These are phyloP conservation scores for Drosophila gaucha DNA, from an alignment of 2,888 invertebrate genomes.

Conservation along the genomic window DNA sequence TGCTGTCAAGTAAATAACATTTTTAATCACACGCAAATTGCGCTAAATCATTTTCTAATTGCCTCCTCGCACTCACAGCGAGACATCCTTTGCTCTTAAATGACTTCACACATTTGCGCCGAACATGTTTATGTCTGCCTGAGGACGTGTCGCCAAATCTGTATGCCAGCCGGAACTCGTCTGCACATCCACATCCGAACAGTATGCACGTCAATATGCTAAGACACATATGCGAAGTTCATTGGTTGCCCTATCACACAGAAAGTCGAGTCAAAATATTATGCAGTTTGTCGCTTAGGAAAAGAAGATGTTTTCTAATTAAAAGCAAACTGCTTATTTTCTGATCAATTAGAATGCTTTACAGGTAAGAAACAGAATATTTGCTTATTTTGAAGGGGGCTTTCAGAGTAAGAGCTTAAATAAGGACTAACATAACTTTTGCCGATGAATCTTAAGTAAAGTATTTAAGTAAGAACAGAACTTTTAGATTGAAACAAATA, in stretches of 20 bases:
- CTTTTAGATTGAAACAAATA: too few relatives aligned
- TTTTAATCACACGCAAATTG: slow-evolving; percentile 69
- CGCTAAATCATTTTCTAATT: slow-evolving; percentile 74
- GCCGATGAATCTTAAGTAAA: too few relatives aligned
- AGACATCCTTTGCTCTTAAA: slow-evolving; percentile 38
- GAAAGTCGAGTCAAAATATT: not conserved
- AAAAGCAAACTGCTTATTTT: too few relatives aligned
- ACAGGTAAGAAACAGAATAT: too few relatives aligned
- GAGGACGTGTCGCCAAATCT: slow-evolving; percentile 53
- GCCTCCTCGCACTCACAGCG: slow-evolving; percentile 35
- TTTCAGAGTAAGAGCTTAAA: too few relatives aligned
- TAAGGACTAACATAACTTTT: too few relatives aligned
- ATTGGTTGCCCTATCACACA: not conserved
- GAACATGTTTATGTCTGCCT: slow-evolving; percentile 51
- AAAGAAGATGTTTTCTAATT: not conserved
- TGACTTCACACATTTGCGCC: slow-evolving; percentile 59
- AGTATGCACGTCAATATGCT: slow-evolving; percentile 36
- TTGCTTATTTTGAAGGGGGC: too few relatives aligned
- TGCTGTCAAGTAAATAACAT: slow-evolving; percentile 21
- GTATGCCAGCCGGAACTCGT: slow-evolving; percentile 28
- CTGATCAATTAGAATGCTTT: too few relatives aligned
- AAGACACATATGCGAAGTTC: slow-evolving; percentile 10
- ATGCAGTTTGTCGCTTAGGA: not conserved
- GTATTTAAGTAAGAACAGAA: too few relatives aligned
- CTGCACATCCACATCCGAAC: not conserved